Percentiles rank a stretch among this genome's conserved stretches.
phyloP scores from a whole-genome alignment of 92 coral and sea anemone genomes.

The Virgularia gustaviana region DNA sequence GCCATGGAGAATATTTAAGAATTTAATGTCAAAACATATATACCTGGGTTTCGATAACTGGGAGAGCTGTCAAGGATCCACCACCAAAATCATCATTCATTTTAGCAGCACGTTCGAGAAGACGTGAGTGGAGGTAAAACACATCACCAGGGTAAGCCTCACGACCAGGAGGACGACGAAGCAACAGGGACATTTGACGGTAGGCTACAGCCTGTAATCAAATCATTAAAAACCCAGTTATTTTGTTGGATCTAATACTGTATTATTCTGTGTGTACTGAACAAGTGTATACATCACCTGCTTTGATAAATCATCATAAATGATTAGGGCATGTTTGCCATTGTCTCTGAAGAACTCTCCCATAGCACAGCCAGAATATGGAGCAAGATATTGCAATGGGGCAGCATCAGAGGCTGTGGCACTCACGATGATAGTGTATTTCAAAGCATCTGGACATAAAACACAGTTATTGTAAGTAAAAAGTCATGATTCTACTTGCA shows the following conservation, averaged over 20 bases:
- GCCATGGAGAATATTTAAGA: too few species aligned
- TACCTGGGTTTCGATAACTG: slow-evolving; percentile 96
- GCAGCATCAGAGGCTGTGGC: slow-evolving; percentile 99
- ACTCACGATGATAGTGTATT: slow-evolving; percentile 95
- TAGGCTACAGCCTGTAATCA: slow-evolving; percentile 91
- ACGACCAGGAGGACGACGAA: slow-evolving; percentile 99
- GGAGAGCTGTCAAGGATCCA: slow-evolving; percentile 95
- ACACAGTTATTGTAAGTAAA: too few species aligned
- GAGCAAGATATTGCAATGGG: slow-evolving; percentile 97
- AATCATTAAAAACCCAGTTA: neutral
- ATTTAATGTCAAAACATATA: too few species aligned
- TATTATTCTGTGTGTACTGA: neutral
- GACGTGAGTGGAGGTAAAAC: slow-evolving; percentile 98
- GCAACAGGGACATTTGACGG: slow-evolving; percentile 98
- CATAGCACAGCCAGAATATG: slow-evolving; percentile 99
- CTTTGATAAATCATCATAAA: slow-evolving; percentile 98
- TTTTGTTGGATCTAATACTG: neutral
- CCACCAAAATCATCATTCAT: slow-evolving; percentile 96
- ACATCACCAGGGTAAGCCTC: slow-evolving; percentile 99
- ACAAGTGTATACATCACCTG: slow-evolving; percentile 57
- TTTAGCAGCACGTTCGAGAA: slow-evolving; percentile 96
- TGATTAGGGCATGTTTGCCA: slow-evolving; percentile 96
- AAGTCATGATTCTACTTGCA: too few species aligned
- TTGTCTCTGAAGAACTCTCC: slow-evolving; percentile 99
- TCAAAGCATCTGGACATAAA: slow-evolving; percentile 99